Conservation (phyloP, 2,888 invertebrate species). For the Tetragonisca angustula region DNA sequence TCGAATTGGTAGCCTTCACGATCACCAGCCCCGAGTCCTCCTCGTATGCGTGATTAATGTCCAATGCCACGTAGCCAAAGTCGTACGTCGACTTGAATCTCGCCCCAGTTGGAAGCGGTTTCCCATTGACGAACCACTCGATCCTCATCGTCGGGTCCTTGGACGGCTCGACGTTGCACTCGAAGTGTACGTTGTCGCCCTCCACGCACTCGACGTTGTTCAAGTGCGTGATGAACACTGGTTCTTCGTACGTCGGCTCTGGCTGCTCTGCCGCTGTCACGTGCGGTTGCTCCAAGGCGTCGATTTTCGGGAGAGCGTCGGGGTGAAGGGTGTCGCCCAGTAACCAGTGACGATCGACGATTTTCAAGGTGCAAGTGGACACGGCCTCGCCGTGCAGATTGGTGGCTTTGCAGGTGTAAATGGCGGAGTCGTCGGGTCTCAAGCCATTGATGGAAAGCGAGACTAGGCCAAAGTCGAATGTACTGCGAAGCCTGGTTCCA, state of each 20-base stretch:
- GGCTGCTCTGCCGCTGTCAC: slow-evolving; percentile 88
- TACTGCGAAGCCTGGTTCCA: slow-evolving; percentile 95
- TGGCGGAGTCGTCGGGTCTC: slow-evolving; percentile 95
- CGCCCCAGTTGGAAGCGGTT: slow-evolving; percentile 94
- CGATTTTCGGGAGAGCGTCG: slow-evolving; percentile 93
- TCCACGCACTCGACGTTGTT: slow-evolving; percentile 95
- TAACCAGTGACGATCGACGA: slow-evolving; percentile 95
- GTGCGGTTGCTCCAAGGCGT: slow-evolving; percentile 93
- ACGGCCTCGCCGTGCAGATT: slow-evolving; percentile 97
- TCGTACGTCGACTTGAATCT: slow-evolving; percentile 97
- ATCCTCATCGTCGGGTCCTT: slow-evolving; percentile 95
- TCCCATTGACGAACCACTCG: slow-evolving; percentile 98
- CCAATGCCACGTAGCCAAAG: slow-evolving; percentile 97
- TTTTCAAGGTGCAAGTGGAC: slow-evolving; percentile 95
- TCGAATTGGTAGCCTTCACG: slow-evolving; percentile 94
- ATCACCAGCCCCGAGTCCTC: slow-evolving; percentile 97
- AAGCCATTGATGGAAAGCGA: slow-evolving; percentile 95
- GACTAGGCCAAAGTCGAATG: slow-evolving; percentile 98
- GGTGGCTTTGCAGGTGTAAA: slow-evolving; percentile 97
- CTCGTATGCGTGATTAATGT: slow-evolving; percentile 93
- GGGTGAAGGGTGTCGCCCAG: slow-evolving; percentile 95
- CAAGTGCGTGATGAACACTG: slow-evolving; percentile 95
- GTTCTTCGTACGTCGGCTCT: slow-evolving; percentile 92
- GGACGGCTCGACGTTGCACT: slow-evolving; percentile 96
- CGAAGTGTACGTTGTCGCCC: slow-evolving; percentile 94